Percentiles rank a stretch among this genome's conserved stretches.
phyloP scores from a whole-genome alignment of 2,888 invertebrate genomes.

The Folsomia manolachei region DNA sequence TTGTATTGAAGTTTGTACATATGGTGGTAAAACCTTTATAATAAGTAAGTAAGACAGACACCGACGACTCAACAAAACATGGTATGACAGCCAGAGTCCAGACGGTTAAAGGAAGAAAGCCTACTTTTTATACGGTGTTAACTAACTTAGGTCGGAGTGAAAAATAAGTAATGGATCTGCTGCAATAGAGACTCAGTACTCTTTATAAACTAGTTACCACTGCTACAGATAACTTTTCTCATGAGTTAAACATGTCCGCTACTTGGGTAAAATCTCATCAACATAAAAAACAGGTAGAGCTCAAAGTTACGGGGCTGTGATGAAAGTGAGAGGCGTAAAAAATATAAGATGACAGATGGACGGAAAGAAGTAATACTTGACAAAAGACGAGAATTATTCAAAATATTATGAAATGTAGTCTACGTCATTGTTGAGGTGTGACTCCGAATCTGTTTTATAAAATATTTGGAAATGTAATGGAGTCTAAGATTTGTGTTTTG shows the following conservation, averaged over 20 bases:
- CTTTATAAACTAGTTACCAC: not conserved
- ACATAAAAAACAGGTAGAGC: not conserved
- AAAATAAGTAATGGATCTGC: constrained; percentile 5
- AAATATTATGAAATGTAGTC: no score
- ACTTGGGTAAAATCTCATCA: constrained; percentile 11
- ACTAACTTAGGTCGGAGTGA: not conserved
- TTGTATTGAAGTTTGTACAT: not conserved
- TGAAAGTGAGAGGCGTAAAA: no score
- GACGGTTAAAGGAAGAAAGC: not conserved
- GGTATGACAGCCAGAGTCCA: no score
- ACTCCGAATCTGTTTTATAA: no score
- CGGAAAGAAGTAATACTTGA: no score
- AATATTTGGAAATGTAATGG: no score
- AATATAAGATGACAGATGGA: no score
- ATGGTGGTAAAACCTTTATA: not conserved
- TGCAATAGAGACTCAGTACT: not conserved
- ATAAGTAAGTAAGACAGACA: not conserved
- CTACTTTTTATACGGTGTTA: not conserved
- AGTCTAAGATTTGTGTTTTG: no score
- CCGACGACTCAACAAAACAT: not conserved
- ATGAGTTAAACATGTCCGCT: constrained; percentile 20
- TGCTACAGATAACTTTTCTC: not conserved
- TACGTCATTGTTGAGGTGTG: no score
- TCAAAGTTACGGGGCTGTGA: no score
- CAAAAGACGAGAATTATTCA: no score